Conservation (phyloP, 1,140 invertebrate species). For the Lerema accius region DNA sequence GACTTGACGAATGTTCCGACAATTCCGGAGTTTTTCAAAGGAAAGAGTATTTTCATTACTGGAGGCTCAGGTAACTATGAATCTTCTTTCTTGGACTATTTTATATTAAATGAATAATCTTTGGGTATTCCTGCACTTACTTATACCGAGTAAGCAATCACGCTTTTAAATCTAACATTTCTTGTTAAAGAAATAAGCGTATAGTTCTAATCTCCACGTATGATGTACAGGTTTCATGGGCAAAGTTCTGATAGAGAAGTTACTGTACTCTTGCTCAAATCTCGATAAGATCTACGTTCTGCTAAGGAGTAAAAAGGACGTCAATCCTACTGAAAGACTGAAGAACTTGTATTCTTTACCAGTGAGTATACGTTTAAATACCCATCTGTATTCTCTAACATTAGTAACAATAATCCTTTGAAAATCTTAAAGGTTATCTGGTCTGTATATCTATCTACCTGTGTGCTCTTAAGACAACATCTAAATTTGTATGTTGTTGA, state of each 20-base stretch:
- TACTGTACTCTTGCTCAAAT: conserved; percentile 6
- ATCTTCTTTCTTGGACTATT: no score
- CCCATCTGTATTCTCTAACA: no score
- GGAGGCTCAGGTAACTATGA: conserved; percentile 17
- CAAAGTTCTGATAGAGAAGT: conserved; percentile 5
- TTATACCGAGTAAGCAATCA: no score
- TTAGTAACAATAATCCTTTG: no score
- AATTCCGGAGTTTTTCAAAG: conserved; percentile 14
- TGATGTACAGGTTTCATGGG: conserved; percentile 9
- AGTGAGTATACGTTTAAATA: no score
- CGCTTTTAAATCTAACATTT: no score
- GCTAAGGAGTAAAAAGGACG: conserved; percentile 2
- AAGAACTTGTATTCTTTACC: not conserved
- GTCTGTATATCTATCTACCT: no score
- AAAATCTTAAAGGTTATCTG: no score
- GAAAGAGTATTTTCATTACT: conserved; percentile 33
- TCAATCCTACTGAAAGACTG: not conserved
- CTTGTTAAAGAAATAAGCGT: not conserved
- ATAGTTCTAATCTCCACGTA: not conserved
- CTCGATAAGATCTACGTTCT: conserved; percentile 17
- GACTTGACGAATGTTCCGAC: conserved; percentile 8
- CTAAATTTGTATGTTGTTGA: no score
- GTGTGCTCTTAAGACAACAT: no score
- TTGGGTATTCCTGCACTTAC: no score
- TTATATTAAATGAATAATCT: no score